Evolutionary conservation across 2,797 vertebrate genomes (phyloP).

Genomic region (Graptemys geographica): DNA sequence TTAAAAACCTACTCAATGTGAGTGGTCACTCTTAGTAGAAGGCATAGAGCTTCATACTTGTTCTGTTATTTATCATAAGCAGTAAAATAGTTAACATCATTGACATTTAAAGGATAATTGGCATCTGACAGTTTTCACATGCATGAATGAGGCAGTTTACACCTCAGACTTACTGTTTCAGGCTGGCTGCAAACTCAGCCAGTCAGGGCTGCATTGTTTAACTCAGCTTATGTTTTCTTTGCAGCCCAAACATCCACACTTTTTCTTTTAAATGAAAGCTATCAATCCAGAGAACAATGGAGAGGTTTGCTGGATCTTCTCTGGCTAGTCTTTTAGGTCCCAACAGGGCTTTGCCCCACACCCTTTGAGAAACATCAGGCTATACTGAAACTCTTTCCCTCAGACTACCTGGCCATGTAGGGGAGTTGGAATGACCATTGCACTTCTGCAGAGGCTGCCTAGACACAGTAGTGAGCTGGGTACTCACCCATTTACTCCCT

Average conservation of each 20-base stretch:
- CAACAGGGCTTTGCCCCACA: neutral
- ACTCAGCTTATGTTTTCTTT: neutral
- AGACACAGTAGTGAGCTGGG: neutral
- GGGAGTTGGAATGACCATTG: neutral
- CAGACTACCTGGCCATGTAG: neutral
- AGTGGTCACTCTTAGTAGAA: neutral
- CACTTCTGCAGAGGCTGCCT: neutral
- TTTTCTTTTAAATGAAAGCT: neutral
- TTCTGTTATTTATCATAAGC: neutral
- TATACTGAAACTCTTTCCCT: neutral
- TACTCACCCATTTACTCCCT: too few relatives aligned
- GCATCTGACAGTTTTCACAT: neutral
- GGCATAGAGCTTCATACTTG: neutral
- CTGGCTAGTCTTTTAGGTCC: neutral
- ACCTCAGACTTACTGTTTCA: neutral
- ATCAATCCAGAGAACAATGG: neutral
- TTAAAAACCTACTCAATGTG: neutral
- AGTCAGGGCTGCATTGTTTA: neutral
- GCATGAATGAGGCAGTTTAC: too few relatives aligned
- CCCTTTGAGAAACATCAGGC: neutral
- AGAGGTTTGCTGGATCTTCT: neutral
- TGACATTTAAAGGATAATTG: neutral
- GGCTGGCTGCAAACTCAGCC: neutral
- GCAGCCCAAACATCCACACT: neutral
- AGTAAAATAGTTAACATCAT: neutral